Percentiles rank a stretch among this genome's conserved stretches.
Evolutionary conservation across 23 tunicate genomes (phyloP).

Genomic region (Oikopleura albicans): DNA sequence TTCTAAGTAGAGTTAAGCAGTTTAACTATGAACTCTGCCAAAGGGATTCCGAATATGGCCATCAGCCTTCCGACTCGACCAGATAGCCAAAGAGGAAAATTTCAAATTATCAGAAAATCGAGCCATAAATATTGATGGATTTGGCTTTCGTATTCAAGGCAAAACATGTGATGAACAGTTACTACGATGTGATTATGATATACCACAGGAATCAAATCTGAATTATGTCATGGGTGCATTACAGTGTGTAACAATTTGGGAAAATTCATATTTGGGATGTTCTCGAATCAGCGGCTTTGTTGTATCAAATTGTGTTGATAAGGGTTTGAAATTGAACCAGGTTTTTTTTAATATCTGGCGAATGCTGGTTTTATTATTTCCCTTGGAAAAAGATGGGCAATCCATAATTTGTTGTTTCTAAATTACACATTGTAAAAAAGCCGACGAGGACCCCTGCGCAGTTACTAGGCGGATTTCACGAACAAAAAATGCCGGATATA

Average conservation of each 20-base stretch:
- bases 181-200: too few relatives aligned
- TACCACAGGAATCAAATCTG: neutral
- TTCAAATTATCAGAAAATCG: neutral
- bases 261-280: neutral
- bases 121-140: neutral
- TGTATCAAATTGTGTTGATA: neutral
- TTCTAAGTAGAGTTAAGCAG: too few relatives aligned
- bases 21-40: too few relatives aligned
- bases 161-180: neutral
- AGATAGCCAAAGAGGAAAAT: neutral
- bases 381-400: too few relatives aligned
- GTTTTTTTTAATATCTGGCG: too few relatives aligned
- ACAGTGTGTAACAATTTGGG: slow-evolving; percentile 7
- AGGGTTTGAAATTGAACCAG: too few relatives aligned
- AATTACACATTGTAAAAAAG: too few relatives aligned
- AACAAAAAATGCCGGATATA: too few relatives aligned
- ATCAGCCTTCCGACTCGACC: neutral
- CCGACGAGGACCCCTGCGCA: too few relatives aligned
- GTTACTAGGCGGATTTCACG: too few relatives aligned
- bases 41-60: slow-evolving; percentile 13
- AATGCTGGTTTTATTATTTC: too few relatives aligned
- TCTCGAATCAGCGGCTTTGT: neutral
- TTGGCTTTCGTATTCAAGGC: neutral
- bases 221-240: neutral
- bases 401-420: too few relatives aligned